Base-by-base conservation (phyloP, 2,888 invertebrate genomes). In the Drosophila pseudotakahashii region DNA sequence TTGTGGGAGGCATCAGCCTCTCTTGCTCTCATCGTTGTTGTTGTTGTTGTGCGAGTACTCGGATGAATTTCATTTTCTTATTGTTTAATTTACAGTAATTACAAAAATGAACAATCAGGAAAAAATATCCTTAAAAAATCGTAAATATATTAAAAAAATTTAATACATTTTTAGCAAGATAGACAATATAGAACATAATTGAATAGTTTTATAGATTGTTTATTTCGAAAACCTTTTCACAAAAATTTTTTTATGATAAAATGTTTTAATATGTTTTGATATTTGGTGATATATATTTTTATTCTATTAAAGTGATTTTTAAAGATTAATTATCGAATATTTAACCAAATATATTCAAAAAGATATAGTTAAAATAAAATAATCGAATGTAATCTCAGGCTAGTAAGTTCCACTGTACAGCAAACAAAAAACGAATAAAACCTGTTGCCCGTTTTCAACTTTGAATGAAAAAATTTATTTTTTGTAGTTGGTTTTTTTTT, bases 21-120 rank as follows among this genome's bases (percentile, higher is more conserved):
- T 55, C 70, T 52, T 74, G 51, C 51, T 64, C 63, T 36, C 26
- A 63, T 50, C 42, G 32, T 47, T 39, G 59, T 39, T 26, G 59
- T 39, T 26, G 41, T 62, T 61, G 61, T 37, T 68, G 76, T 73
- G 88, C 81, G 73, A 83, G 82, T 82, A 74, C 87, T 72, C 74
- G 77, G 78, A 79, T 79, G 79, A 81, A 79, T 78, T 84, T 81
- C 79, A 84, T 81, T 86, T 87, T 84, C 81, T 88, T 80, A 88
- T 84, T 86, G 89, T 86, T 82, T 71, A 74, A 73, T 44, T 36
- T 41, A 61, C 62, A 48, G 62, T 41, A 34, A 14, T 41, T n/a
- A 9, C 23, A 42, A 36, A 19, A 30, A n/a, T 0, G 26, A 11
- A 48, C 14, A 32, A 10, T 3, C 3, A 45, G 45, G 32, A 51